phyloP scores from a whole-genome alignment of 2,113 vertebrate species.

The Malurus cyaneus region DNA sequence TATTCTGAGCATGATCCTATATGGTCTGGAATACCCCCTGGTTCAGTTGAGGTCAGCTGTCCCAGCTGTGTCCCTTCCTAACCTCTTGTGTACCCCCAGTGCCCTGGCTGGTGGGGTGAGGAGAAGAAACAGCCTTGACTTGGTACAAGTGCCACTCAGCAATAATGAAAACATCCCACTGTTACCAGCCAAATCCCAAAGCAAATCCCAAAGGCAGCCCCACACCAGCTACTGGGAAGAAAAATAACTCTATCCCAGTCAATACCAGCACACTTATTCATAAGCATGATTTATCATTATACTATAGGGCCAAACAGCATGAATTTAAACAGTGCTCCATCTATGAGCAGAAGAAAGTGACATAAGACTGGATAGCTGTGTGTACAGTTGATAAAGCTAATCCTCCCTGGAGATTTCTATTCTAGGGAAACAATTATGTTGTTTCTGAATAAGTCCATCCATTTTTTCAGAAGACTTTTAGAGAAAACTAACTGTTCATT shows the following conservation, averaged over 20 bases:
- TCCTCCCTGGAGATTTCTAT: slow-evolving; percentile 1
- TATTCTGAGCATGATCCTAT: neutral
- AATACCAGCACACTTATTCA: neutral
- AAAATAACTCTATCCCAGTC: neutral
- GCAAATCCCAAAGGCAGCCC: neutral
- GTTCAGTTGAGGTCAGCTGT: neutral
- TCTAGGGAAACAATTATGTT: slow-evolving; percentile 19
- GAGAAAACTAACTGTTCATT: slow-evolving; percentile 1
- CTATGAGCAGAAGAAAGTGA: neutral
- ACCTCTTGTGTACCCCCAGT: accelerated
- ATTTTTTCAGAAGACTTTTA: neutral
- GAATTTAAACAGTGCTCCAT: neutral
- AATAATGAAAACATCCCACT: neutral
- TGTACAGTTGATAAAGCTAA: slow-evolving; percentile 15
- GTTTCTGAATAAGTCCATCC: neutral
- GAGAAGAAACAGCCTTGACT: neutral
- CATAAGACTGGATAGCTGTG: neutral
- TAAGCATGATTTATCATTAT: neutral
- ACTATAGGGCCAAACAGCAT: neutral
- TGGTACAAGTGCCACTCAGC: neutral
- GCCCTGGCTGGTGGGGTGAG: neutral
- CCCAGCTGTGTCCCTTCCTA: neutral
- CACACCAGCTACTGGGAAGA: neutral
- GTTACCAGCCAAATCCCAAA: neutral
- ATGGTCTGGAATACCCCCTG: neutral